A percentile compares a stretch with the other conserved stretches of the same genome.
These are phyloP conservation scores for Scaptomyza parva DNA, from an alignment of 2,888 invertebrate species.

Conservation along the genomic window DNA sequence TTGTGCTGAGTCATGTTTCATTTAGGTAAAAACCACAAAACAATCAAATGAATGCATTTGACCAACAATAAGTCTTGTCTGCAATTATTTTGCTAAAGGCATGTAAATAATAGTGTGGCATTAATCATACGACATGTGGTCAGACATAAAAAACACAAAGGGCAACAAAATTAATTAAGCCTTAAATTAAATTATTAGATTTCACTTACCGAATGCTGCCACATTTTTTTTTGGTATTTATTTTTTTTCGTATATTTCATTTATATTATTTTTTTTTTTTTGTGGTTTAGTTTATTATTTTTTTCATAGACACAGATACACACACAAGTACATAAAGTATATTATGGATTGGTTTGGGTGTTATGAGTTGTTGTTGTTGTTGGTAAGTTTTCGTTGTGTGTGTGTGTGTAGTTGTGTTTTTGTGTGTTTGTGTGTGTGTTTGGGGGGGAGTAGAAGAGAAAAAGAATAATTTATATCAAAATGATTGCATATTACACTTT, in stretches of 20 bases:
- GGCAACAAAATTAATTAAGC: slow-evolving; percentile 17
- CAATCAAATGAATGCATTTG: too few relatives aligned
- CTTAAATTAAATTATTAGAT: slow-evolving; percentile 26
- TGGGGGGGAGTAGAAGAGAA: slow-evolving; percentile 59
- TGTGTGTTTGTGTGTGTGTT: slow-evolving; percentile 27
- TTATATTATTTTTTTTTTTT: slow-evolving; percentile 15
- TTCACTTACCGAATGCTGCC: slow-evolving; percentile 72
- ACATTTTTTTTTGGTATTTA: slow-evolving; percentile 24
- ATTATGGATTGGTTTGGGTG: slow-evolving; percentile 38
- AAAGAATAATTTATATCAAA: slow-evolving; percentile 61
- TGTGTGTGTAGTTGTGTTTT: neutral
- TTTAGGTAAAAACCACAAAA: neutral
- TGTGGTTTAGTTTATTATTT: slow-evolving; percentile 14
- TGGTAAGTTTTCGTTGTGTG: slow-evolving; percentile 29
- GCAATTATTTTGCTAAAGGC: neutral
- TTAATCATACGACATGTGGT: slow-evolving; percentile 18
- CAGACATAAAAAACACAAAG: slow-evolving; percentile 1
- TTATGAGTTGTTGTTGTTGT: slow-evolving; percentile 36
- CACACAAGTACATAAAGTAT: slow-evolving; percentile 65
- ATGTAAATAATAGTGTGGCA: slow-evolving; percentile 14
- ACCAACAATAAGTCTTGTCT: too few relatives aligned
- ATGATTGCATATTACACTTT: slow-evolving; percentile 49
- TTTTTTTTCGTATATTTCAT: slow-evolving; percentile 15
- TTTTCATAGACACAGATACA: slow-evolving; percentile 63
- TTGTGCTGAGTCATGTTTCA: too few relatives aligned